Conservation (phyloP, 2,113 vertebrate genomes). For the Leucopsar rothschildi region DNA sequence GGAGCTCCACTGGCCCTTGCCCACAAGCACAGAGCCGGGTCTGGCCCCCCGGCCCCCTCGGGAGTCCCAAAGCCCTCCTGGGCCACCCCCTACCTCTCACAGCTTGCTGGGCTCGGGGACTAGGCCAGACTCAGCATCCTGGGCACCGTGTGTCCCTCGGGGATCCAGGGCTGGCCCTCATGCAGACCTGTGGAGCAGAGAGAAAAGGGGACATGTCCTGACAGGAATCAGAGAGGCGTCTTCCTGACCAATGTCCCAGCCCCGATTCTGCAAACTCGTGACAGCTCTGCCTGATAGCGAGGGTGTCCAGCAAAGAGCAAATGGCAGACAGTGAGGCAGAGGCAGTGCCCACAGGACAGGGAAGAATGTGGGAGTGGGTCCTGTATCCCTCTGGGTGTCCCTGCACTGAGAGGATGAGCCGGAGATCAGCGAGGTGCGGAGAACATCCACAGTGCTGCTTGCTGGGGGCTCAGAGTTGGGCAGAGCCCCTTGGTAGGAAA, state of each 20-base stretch:
- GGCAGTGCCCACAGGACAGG: too few relatives aligned
- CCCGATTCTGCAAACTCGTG: not conserved
- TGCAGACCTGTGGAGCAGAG: constrained; percentile 35
- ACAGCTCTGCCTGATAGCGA: not conserved
- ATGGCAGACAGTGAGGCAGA: not conserved
- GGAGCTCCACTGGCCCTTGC: not conserved
- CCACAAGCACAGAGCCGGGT: accelerated
- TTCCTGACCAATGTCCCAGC: not conserved
- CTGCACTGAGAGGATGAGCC: not conserved
- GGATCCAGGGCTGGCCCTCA: constrained; percentile 36
- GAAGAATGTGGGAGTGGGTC: not conserved
- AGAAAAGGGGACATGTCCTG: not conserved
- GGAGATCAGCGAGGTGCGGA: not conserved
- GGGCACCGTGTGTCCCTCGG: not conserved
- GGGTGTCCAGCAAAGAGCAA: not conserved
- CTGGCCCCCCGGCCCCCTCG: accelerated
- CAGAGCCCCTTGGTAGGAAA: not conserved
- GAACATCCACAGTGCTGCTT: not conserved
- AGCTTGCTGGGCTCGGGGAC: not conserved
- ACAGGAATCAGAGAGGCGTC: not conserved
- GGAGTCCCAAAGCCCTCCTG: not conserved
- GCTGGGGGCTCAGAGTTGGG: not conserved
- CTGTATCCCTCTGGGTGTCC: not conserved
- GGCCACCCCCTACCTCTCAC: constrained; percentile 22
- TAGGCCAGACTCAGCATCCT: constrained; percentile 31